phyloP scores from a whole-genome alignment of 2,888 invertebrate genomes.

The Thereva unica region DNA sequence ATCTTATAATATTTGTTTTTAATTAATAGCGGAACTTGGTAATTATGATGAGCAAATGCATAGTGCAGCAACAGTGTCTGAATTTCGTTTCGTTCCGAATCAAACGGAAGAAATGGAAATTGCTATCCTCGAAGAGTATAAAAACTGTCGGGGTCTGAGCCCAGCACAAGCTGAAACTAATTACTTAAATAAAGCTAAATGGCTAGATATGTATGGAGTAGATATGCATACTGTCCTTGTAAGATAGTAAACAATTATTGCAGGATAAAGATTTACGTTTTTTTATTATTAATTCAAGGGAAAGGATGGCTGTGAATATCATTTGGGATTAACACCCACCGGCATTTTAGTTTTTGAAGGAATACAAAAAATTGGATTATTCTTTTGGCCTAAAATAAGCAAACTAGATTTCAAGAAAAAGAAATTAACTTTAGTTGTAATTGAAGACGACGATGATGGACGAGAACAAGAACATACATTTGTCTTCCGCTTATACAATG shows the following conservation, averaged over 20 bases:
- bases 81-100: slow-evolving; percentile 95
- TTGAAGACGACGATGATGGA: slow-evolving; percentile 98
- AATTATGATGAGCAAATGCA: slow-evolving; percentile 93
- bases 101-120: slow-evolving; percentile 97
- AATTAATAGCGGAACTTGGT: slow-evolving; percentile 84
- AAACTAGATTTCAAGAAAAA: slow-evolving; percentile 97
- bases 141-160: slow-evolving; percentile 81
- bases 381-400: slow-evolving; percentile 99
- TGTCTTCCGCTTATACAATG: slow-evolving; percentile 93
- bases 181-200: slow-evolving; percentile 94
- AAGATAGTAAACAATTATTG: slow-evolving; percentile 45
- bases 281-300: slow-evolving; percentile 62
- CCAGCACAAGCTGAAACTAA: slow-evolving; percentile 96
- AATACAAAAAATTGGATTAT: slow-evolving; percentile 93
- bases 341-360: slow-evolving; percentile 98
- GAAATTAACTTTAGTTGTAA: slow-evolving; percentile 93
- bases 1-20: slow-evolving; percentile 40
- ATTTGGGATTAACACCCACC: slow-evolving; percentile 94
- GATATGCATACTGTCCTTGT: slow-evolving; percentile 96
- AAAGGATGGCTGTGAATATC: slow-evolving; percentile 95
- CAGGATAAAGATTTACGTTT: background rate
- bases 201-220: slow-evolving; percentile 98
- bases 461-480: slow-evolving; percentile 98
- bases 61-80: slow-evolving; percentile 95
- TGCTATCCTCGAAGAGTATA: slow-evolving; percentile 89